Percentiles rank a stretch among this genome's conserved stretches.
phyloP scores from a whole-genome alignment of 2,888 invertebrate genomes.

The Volucella inanis region DNA sequence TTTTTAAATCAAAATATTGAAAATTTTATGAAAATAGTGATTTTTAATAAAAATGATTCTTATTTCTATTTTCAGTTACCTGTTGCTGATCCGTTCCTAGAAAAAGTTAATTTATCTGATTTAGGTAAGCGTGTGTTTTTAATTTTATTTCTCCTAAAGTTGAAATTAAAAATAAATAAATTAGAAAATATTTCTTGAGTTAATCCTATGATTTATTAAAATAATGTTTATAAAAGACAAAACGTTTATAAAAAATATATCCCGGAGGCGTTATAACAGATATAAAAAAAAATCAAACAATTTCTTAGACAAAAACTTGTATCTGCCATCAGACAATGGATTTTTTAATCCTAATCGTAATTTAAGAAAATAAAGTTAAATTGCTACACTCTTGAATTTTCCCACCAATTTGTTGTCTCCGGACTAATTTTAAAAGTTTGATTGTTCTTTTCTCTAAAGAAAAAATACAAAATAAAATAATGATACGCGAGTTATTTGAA shows the following conservation, averaged over 20 bases:
- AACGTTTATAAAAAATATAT: no score
- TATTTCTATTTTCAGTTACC: conserved; percentile 89
- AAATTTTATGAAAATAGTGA: neutral
- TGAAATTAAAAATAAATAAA: conserved; percentile 28
- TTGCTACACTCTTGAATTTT: neutral
- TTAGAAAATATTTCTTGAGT: neutral
- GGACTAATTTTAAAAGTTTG: conserved; percentile 16
- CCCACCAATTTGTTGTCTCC: conserved; percentile 15
- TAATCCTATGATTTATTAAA: neutral
- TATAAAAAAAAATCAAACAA: no score
- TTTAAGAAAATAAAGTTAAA: neutral
- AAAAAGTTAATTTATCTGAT: conserved; percentile 91
- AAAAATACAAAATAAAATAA: conserved; percentile 33
- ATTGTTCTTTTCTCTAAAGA: conserved; percentile 46
- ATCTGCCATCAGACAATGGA: no score
- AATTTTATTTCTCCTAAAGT: no score
- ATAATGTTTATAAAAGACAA: no score
- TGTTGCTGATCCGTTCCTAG: conserved; percentile 95
- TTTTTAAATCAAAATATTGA: neutral
- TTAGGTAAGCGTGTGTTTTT: conserved; percentile 86
- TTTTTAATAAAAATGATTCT: conserved; percentile 34
- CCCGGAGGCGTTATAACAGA: no score
- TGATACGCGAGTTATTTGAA: conserved; percentile 19
- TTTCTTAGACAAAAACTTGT: no score
- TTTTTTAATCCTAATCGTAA: no score